Evolutionary conservation across 1,140 invertebrate species (phyloP), one percentile per base, ranked within the genome.

Genomic region (Camponotus vicinus): DNA sequence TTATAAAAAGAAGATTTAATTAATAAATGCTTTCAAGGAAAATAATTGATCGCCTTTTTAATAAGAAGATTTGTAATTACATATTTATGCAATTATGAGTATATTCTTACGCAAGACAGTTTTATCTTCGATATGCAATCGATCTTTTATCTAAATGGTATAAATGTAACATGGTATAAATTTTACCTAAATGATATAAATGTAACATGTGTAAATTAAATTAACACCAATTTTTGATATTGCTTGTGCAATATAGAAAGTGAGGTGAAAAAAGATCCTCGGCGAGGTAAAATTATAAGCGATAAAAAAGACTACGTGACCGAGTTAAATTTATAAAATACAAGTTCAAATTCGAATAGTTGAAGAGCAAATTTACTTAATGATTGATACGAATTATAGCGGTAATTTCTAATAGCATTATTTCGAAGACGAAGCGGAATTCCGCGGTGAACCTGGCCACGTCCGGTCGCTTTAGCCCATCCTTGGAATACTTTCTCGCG

Each of bases 11-110:
- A 82, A 4, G 15, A 6, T 27, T 27, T 27, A 59, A 73, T 73
- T 73, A 34, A 82, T 63, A 83, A 70, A 59, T 37, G 32, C 13
- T 63, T 4, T 32, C 32, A 27, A 61, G 11, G 7, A n/a, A 40
- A 67, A 18, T 13, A 45, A 15, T 15, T 49, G 15, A 49, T 15
- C 15, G 37, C 11, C 0, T 8, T 3, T 18, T 37, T n/a, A 57
- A 57, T 57, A 57, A 8, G 7, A 1, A n/a, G 55, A 57, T 57
- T n/a, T 3, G 9, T 63, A 11, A 32, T 34, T 27, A 32, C 1
- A 63, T 27, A 32, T 32, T 63, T 32, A 32, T 63, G 3, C 32
- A 63, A 63, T 63, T 11, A 32, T 21, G 11, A 32, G 32, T 63
- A 21, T 63, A 27, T 63, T 63, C 9, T 63, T 63, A 13, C 4